These are phyloP conservation scores for Orthosia gracilis DNA, from an alignment of 2,888 invertebrate genomes.

Conservation along the genomic window DNA sequence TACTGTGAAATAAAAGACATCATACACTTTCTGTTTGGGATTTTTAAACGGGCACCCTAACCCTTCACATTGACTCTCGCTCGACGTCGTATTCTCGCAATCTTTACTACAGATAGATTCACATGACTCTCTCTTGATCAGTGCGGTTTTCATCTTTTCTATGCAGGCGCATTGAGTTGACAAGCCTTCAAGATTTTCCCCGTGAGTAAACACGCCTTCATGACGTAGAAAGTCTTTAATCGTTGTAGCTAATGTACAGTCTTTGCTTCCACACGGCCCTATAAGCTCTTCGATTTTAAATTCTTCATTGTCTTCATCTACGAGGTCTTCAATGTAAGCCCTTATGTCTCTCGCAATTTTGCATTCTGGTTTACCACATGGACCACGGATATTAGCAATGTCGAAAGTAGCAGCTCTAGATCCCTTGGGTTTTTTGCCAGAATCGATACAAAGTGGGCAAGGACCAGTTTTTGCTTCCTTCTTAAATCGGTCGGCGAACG, in stretches of 20 bases:
- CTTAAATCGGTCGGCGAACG: constrained; percentile 82
- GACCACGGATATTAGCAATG: constrained; percentile 86
- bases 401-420: constrained; percentile 77
- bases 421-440: constrained; percentile 71
- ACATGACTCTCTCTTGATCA: constrained; percentile 76
- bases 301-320: constrained; percentile 83
- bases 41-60: constrained; percentile 76
- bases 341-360: constrained; percentile 85
- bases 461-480: constrained; percentile 79
- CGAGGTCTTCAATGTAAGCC: constrained; percentile 84
- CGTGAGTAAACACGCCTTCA: constrained; percentile 79
- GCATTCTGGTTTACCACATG: constrained; percentile 86
- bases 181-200: constrained; percentile 76
- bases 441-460: constrained; percentile 82
- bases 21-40: constrained; percentile 73
- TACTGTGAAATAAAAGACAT: constrained; percentile 86
- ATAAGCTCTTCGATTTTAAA: constrained; percentile 81
- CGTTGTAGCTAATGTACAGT: constrained; percentile 83
- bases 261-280: constrained; percentile 87
- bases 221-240: constrained; percentile 84
- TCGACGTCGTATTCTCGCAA: constrained; percentile 74
- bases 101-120: constrained; percentile 77
- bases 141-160: constrained; percentile 80
- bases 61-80: constrained; percentile 77
- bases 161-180: constrained; percentile 87